Percentiles rank a stretch among this genome's conserved stretches.
These are phyloP conservation scores for Riparia riparia DNA, from an alignment of 2,113 vertebrate genomes.

Conservation along the genomic window DNA sequence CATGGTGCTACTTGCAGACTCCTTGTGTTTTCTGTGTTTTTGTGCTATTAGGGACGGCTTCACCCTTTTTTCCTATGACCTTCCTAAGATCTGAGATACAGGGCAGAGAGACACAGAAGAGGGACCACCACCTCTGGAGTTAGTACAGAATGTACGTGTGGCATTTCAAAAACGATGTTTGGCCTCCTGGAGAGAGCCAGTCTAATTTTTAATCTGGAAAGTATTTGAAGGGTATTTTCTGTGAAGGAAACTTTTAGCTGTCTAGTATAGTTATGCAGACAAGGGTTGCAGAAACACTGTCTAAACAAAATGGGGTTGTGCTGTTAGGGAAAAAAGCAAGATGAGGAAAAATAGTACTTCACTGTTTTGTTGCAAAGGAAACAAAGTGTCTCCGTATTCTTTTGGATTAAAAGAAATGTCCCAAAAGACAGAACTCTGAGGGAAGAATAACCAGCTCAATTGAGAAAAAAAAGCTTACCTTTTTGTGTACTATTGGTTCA, in stretches of 20 bases:
- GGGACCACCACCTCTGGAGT: neutral
- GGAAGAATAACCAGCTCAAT: neutral
- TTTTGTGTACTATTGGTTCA: neutral
- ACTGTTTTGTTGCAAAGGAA: neutral
- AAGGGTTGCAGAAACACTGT: neutral
- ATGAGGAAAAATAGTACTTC: neutral
- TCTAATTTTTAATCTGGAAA: constrained; percentile 52
- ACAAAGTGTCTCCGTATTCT: neutral
- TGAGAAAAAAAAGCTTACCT: neutral
- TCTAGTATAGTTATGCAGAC: neutral
- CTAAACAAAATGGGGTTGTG: neutral
- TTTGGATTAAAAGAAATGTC: neutral
- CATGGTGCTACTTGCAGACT: neutral
- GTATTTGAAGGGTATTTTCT: constrained; percentile 22
- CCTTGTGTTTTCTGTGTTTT: neutral
- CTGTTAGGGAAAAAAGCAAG: neutral
- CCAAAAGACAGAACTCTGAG: neutral
- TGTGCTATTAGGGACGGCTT: neutral
- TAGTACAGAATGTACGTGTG: neutral
- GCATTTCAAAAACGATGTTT: neutral
- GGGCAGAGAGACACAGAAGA: neutral
- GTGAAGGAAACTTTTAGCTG: constrained; percentile 1
- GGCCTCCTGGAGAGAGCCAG: neutral
- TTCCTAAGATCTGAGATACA: neutral
- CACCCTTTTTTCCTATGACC: neutral